Percentiles rank a stretch among this genome's conserved stretches.
Conservation (phyloP, 2,888 invertebrate species). For the Eulithis testata region DNA sequence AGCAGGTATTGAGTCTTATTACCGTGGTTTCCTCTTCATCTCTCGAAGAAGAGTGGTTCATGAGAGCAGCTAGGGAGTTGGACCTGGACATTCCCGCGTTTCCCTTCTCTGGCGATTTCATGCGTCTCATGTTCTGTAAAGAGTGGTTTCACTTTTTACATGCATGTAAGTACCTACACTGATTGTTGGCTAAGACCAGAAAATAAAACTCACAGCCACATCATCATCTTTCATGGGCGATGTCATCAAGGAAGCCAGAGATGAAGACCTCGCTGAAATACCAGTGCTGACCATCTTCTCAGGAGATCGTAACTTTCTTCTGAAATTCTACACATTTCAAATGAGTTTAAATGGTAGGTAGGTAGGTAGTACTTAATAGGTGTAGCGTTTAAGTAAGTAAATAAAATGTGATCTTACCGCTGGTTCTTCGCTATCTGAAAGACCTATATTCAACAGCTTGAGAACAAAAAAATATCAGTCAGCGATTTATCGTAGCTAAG, state of each 20-base stretch:
- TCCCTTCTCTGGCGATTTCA: constrained; percentile 65
- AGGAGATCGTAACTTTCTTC: constrained; percentile 84
- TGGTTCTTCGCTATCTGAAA: constrained; percentile 72
- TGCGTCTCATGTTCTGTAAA: constrained; percentile 57
- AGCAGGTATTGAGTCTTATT: constrained; percentile 26
- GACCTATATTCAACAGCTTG: constrained; percentile 75
- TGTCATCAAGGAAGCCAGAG: constrained; percentile 74
- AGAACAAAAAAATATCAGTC: constrained; percentile 48
- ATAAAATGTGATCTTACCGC: constrained; percentile 58
- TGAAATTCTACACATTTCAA: constrained; percentile 84
- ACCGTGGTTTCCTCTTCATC: constrained; percentile 70
- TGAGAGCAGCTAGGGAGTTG: constrained; percentile 68
- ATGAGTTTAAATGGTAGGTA: neutral
- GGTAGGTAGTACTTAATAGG: too few species aligned
- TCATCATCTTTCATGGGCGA: constrained; percentile 65
- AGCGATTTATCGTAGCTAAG: constrained; percentile 8
- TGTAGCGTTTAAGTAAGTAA: too few species aligned
- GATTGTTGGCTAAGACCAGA: neutral
- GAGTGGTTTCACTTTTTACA: neutral
- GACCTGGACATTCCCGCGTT: constrained; percentile 58
- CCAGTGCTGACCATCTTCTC: constrained; percentile 75
- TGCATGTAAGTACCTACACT: neutral
- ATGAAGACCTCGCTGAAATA: constrained; percentile 74
- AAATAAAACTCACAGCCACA: constrained; percentile 50
- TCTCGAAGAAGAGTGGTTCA: constrained; percentile 69